A percentile compares a stretch with the other conserved stretches of the same genome.
Conservation (phyloP, 2,797 vertebrate genomes). For the Paedocypris micromegethes region DNA sequence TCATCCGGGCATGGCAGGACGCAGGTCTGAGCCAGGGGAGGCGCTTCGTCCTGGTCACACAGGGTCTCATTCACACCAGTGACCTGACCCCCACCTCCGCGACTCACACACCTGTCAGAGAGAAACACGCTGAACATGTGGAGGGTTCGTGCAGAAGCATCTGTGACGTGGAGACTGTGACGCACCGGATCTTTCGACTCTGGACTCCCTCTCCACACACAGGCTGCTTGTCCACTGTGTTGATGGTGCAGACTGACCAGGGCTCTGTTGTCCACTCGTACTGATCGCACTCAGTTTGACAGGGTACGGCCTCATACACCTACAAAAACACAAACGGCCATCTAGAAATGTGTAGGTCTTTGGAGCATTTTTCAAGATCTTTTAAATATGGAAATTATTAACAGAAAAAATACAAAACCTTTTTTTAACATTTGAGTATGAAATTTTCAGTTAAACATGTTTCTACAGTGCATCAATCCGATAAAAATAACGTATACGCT, state of each 20-base stretch:
- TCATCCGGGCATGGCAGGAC: slow-evolving; percentile 80
- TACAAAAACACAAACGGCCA: slow-evolving; percentile 48
- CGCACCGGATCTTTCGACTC: slow-evolving; percentile 87
- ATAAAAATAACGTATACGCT: too few species aligned
- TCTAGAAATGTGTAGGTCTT: background rate
- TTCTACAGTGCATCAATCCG: too few species aligned
- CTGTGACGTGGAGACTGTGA: slow-evolving; percentile 40
- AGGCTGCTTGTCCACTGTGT: slow-evolving; percentile 74
- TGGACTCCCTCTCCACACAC: slow-evolving; percentile 88
- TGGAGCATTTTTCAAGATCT: background rate
- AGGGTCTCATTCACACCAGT: slow-evolving; percentile 64
- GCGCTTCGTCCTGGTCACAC: slow-evolving; percentile 77
- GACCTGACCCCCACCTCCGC: slow-evolving; percentile 55
- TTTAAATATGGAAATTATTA: too few species aligned
- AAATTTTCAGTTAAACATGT: too few species aligned
- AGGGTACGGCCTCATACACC: slow-evolving; percentile 90
- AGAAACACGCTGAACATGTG: slow-evolving; percentile 18
- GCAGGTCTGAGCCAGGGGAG: slow-evolving; percentile 74
- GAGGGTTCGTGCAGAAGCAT: slow-evolving; percentile 20
- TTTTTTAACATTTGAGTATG: too few species aligned
- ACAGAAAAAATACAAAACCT: too few species aligned
- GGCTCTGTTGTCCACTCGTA: slow-evolving; percentile 81
- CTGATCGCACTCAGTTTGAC: slow-evolving; percentile 79
- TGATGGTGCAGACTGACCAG: slow-evolving; percentile 91
- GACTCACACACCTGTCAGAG: slow-evolving; percentile 77